Percentiles rank a stretch among this genome's conserved stretches.
Conservation (phyloP, 2,888 invertebrate genomes). For the Cheilosia scutellata region DNA sequence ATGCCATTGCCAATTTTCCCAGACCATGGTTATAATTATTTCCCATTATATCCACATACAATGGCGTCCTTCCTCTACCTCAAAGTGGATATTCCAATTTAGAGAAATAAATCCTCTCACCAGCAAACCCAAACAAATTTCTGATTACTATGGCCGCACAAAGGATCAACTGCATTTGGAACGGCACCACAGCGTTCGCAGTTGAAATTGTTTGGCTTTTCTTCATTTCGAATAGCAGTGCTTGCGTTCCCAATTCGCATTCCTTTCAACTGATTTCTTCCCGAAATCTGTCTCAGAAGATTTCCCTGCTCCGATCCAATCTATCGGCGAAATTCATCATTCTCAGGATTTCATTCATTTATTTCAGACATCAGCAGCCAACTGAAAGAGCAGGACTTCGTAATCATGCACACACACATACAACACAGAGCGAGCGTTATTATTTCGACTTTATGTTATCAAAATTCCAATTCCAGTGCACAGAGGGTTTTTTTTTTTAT, state of each 20-base stretch:
- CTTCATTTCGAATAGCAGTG: not conserved
- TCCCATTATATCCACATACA: too few species aligned
- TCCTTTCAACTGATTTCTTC: constrained; percentile 15
- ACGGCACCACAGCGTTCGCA: not conserved
- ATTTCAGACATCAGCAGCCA: constrained; percentile 35
- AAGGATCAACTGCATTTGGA: constrained; percentile 5
- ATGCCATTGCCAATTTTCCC: too few species aligned
- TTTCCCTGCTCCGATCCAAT: constrained; percentile 9
- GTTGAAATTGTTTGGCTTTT: not conserved
- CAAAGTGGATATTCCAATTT: not conserved
- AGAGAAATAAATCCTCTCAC: too few species aligned
- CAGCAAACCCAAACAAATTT: not conserved
- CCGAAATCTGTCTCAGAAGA: not conserved
- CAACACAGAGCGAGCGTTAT: constrained; percentile 10
- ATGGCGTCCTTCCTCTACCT: too few species aligned
- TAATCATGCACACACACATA: too few species aligned
- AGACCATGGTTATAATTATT: too few species aligned
- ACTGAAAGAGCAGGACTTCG: not conserved
- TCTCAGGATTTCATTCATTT: constrained; percentile 35
- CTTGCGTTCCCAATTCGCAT: constrained; percentile 19
- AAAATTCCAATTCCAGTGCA: constrained; percentile 55
- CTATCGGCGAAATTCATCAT: constrained; percentile 52
- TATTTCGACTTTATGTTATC: constrained; percentile 52
- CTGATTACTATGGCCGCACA: constrained; percentile 13
- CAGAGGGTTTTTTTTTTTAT: not conserved